These are phyloP conservation scores for Typhlichthys subterraneus DNA, from an alignment of 2,797 vertebrate genomes.

Conservation along the genomic window DNA sequence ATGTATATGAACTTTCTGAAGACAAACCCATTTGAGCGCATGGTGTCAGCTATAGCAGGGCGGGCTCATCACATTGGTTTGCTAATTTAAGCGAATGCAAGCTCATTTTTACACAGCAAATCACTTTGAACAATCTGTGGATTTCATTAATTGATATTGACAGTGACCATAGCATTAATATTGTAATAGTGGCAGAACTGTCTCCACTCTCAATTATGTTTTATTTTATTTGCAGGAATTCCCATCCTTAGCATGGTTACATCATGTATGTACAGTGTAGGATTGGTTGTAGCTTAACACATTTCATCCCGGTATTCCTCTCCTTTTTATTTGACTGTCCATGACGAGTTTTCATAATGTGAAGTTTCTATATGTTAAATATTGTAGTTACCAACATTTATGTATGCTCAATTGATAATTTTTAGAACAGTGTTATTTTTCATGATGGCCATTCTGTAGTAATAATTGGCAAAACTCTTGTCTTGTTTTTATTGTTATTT, in stretches of 20 bases:
- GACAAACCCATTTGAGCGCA: no score
- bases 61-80: no score
- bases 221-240: not conserved
- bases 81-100: not conserved
- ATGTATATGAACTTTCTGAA: no score
- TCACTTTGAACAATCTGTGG: constrained; percentile 6
- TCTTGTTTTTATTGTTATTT: constrained; percentile 78
- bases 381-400: constrained; percentile 48
- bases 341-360: constrained; percentile 65
- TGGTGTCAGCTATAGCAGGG: no score
- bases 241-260: not conserved
- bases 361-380: constrained; percentile 57
- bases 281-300: constrained; percentile 26
- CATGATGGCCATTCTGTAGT: constrained; percentile 48
- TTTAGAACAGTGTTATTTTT: constrained; percentile 69
- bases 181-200: constrained; percentile 25
- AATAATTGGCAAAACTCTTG: constrained; percentile 65
- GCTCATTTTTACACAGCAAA: constrained; percentile 18
- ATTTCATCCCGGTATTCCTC: constrained; percentile 34
- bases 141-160: constrained; percentile 6
- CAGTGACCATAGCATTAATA: constrained; percentile 33
- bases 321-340: constrained; percentile 31
- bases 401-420: constrained; percentile 46
- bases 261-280: not conserved
- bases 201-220: not conserved